Evolutionary conservation across 2,797 vertebrate genomes (phyloP), one percentile per base, ranked within the genome.

Genomic region (Bradypodion pumilum): DNA sequence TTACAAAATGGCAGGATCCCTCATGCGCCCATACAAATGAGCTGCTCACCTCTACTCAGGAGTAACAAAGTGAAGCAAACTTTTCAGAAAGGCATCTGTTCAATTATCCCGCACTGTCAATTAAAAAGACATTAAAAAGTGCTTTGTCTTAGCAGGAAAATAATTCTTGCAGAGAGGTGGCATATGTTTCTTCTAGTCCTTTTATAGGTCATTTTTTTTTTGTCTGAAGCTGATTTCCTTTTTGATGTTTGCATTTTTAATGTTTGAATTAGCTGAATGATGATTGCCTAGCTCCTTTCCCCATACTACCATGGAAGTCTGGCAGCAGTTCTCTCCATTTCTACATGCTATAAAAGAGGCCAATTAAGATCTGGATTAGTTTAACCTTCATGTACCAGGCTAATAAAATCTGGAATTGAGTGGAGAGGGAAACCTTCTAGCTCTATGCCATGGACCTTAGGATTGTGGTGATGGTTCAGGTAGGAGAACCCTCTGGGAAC

Each of bases 81-180:
- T 62, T 85, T 85, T 46, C 73, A 44, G 32, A 66, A 60, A 4
- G 63, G 1, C 80, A 81, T 70, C 44, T 79, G 29, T 10, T 49
- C 87, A 56, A 84, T 87, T 91, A 86, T 85, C 12, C 1, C 32
- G 4, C 52, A 44, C 46, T 49, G 59, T 12, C 88, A 88, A 87
- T 79, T 62, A 84, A 78, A 87, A 83, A 78, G 2, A 16, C 66
- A 88, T 75, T 82, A 82, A 79, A 62, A 88, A 78, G 13, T 5
- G 2, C 2, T 85, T 88, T 86, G 63, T 29, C 77, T 15, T 75
- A 2, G 0, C 6, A 80, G 84, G 78, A 27, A 88, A 63, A 85
- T 49, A 87, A 72, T 2, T 7, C 66, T 75, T 8, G 3, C 37
- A 73, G 40, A 85, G 46, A 83, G 32, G 40, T 70, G 84, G 44